phyloP scores from a whole-genome alignment of 2,888 invertebrate genomes.

The Dorcus parallelipipedus region DNA sequence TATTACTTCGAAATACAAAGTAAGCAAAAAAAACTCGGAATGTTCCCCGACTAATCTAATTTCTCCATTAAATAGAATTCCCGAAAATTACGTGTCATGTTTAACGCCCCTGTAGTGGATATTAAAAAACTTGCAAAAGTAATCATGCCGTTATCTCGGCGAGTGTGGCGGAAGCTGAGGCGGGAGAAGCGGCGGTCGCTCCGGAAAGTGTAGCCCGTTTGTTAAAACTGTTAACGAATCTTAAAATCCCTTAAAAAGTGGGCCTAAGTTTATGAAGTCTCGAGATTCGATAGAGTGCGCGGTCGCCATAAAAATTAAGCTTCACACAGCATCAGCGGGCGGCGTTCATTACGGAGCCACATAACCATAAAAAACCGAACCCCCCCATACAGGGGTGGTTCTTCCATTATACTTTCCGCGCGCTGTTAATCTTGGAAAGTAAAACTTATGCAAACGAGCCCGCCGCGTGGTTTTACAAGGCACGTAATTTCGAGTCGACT shows the following conservation, averaged over 20 bases:
- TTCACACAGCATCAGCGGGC: slow-evolving; percentile 39
- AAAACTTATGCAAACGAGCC: slow-evolving; percentile 51
- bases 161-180: slow-evolving; percentile 21
- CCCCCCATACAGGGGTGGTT: slow-evolving; percentile 27
- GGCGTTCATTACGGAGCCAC: slow-evolving; percentile 44
- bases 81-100: slow-evolving; percentile 42
- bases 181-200: slow-evolving; percentile 31
- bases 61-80: slow-evolving; percentile 41
- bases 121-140: slow-evolving; percentile 48
- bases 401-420: slow-evolving; percentile 48
- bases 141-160: slow-evolving; percentile 37
- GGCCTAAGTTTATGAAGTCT: slow-evolving; percentile 45
- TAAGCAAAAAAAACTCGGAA: slow-evolving; percentile 20
- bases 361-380: slow-evolving; percentile 45
- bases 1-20: not conserved
- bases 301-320: slow-evolving; percentile 48
- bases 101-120: slow-evolving; percentile 43
- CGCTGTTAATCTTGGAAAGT: slow-evolving; percentile 50
- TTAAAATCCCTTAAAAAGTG: slow-evolving; percentile 49
- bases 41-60: slow-evolving; percentile 27
- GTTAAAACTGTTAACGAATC: slow-evolving; percentile 51
- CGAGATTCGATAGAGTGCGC: slow-evolving; percentile 39
- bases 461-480: slow-evolving; percentile 50
- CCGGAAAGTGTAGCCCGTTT: slow-evolving; percentile 43
- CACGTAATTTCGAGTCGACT: slow-evolving; percentile 42